Conservation (phyloP, 2,888 invertebrate species). For the Dichetophora obliterata region DNA sequence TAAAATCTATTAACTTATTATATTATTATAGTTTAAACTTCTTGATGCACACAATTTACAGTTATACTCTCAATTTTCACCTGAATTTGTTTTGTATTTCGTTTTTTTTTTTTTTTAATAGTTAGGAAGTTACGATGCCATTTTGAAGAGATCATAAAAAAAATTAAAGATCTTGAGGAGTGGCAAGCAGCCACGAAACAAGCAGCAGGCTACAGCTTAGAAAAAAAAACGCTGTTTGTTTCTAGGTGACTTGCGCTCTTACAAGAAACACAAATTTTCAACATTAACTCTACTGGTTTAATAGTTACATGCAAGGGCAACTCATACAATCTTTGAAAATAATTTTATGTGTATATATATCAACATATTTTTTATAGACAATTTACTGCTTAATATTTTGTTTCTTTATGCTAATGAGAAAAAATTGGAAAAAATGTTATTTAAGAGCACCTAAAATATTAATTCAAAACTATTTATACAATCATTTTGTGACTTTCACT, state of each 20-base stretch:
- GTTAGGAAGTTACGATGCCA: constrained; percentile 8
- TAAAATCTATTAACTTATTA: constrained; percentile 20
- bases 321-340: constrained; percentile 13
- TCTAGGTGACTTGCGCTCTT: constrained; percentile 1
- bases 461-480: too few relatives aligned
- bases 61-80: constrained; percentile 19
- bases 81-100: constrained; percentile 24
- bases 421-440: too few relatives aligned
- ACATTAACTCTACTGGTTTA: constrained; percentile 10
- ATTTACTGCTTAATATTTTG: too few relatives aligned
- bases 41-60: constrained; percentile 18
- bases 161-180: constrained; percentile 2
- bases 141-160: constrained; percentile 31
- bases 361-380: too few relatives aligned
- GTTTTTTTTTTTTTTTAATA: constrained; percentile 10
- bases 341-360: constrained; percentile 23
- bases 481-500: too few relatives aligned
- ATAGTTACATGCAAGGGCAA: constrained; percentile 1
- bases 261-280: constrained; percentile 7
- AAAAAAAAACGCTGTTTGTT: background rate
- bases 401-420: too few relatives aligned
- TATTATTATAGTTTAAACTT: constrained; percentile 26
- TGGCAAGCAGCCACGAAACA: background rate
- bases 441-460: too few relatives aligned
- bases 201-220: background rate